A percentile compares a stretch with the other conserved stretches of the same genome.
These are phyloP conservation scores for Ispidina lecontei DNA, from an alignment of 2,797 vertebrate genomes.

Conservation along the genomic window DNA sequence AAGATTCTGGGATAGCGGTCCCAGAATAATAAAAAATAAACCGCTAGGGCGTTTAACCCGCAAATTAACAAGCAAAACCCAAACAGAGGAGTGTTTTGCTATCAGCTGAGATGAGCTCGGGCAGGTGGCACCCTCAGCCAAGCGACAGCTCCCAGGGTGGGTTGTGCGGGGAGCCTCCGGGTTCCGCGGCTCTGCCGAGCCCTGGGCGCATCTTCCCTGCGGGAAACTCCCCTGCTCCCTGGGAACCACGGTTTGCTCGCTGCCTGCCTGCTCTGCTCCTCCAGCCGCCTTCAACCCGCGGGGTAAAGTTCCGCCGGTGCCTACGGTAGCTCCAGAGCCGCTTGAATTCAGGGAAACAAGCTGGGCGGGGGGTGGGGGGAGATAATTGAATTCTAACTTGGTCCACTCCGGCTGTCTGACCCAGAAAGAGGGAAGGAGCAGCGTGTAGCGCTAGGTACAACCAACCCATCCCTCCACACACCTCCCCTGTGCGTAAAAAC, in stretches of 20 bases:
- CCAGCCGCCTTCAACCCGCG: not conserved
- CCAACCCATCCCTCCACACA: rapidly evolving
- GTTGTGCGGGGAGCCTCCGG: not conserved
- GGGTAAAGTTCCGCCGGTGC: too few relatives aligned
- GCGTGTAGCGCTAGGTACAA: not conserved
- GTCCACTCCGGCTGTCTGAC: not conserved
- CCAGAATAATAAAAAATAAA: too few relatives aligned
- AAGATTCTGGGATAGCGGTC: not conserved
- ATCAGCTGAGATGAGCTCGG: not conserved
- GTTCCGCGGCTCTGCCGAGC: not conserved
- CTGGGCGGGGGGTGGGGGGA: not conserved
- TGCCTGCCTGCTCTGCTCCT: not conserved
- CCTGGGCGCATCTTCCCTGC: not conserved
- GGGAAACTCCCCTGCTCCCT: rapidly evolving
- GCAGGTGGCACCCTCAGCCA: not conserved
- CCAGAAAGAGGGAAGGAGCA: not conserved
- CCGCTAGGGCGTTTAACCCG: too few relatives aligned
- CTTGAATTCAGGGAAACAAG: not conserved
- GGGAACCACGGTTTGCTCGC: not conserved
- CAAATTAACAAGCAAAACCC: not conserved
- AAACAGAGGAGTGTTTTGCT: not conserved
- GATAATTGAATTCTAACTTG: not conserved
- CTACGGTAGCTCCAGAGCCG: not conserved
- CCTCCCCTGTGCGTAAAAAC: not conserved
- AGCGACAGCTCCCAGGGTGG: too few relatives aligned